Evolutionary conservation across 2,888 invertebrate species (phyloP).

Genomic region (Habroteleia sp.): DNA sequence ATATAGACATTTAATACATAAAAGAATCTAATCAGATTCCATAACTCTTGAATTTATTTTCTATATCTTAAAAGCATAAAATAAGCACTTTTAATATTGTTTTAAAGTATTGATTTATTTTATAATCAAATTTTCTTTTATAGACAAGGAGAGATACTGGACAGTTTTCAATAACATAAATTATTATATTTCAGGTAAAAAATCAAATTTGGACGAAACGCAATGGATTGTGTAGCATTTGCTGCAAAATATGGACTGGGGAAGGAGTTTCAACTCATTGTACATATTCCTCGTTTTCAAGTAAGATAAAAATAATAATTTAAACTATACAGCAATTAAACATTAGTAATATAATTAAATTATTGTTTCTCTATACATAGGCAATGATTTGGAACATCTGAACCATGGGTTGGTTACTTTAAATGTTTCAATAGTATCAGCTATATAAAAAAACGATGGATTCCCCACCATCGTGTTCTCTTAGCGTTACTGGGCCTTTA

Average conservation of each 20-base stretch:
- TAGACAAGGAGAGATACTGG: too few relatives aligned
- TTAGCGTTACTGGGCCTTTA: conserved; percentile 88
- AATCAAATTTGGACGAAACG: conserved; percentile 62
- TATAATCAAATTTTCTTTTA: too few relatives aligned
- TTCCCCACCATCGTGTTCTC: conserved; percentile 89
- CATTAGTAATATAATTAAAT: too few relatives aligned
- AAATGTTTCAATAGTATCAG: conserved; percentile 64
- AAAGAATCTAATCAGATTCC: too few relatives aligned
- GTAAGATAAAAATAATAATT: conserved; percentile 61
- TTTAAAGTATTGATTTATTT: too few relatives aligned
- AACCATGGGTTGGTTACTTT: conserved; percentile 68
- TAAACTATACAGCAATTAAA: neutral
- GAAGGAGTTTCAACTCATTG: conserved; percentile 65
- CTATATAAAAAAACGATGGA: conserved; percentile 83
- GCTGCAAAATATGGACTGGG: conserved; percentile 67
- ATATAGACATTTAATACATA: too few relatives aligned
- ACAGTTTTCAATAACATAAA: too few relatives aligned
- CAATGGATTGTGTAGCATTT: conserved; percentile 72
- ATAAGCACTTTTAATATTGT: too few relatives aligned
- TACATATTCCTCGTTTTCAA: conserved; percentile 71
- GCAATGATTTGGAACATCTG: conserved; percentile 73
- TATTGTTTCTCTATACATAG: too few relatives aligned
- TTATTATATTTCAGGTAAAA: conserved; percentile 41
- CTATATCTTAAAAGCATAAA: too few relatives aligned
- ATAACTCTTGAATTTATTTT: too few relatives aligned